Base-by-base conservation (phyloP, 1,140 invertebrate species). In the Frieseomelitta varia region DNA sequence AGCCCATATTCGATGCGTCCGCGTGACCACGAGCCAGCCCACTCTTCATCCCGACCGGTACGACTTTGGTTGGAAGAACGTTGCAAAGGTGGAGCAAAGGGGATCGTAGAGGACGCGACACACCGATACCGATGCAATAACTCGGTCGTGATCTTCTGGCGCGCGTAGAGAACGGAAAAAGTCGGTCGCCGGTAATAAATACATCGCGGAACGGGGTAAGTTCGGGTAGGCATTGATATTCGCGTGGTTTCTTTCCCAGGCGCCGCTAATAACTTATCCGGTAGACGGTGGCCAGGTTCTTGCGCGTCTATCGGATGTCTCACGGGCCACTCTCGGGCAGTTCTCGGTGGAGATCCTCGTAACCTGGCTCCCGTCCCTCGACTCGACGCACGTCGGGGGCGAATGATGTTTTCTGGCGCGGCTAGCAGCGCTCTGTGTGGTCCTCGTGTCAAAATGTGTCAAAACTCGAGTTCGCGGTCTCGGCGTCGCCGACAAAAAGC, bases 391-490 rank as follows among this genome's bases (percentile, higher is more conserved):
- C 67, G n/a, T 61, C 88, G 76, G 71, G 84, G 69, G 85, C 75
- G 88, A 85, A 71, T 80, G 76, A 92, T 93, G 92, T 93, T 93
- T 93, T 93, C 91, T 93, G 91, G 86, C 88, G 89, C 90, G 88
- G 74, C 81, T 79, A 87, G 76, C 87, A 82, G 79, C 93, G 87
- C 86, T 84, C 87, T 94, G 93, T 94, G 93, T 93, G 93, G 93
- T 94, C 93, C 91, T 90, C 88, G 93, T 92, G 93, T 94, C 93
- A 94, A 94, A 94, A 94, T 94, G 93, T 94, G 93, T 94, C 93
- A 94, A 94, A 94, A 94, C 91, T 93, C 90, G 90, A 93, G 92
- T 93, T 93, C 90, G 80, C 81, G 82, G 86, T 83, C 87, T 86
- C 86, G 88, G 85, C 67, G 79, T 73, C 61, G 67, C 67, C 27